Conservation (phyloP, 2,797 vertebrate genomes). For the Dromococcyx pavoninus region DNA sequence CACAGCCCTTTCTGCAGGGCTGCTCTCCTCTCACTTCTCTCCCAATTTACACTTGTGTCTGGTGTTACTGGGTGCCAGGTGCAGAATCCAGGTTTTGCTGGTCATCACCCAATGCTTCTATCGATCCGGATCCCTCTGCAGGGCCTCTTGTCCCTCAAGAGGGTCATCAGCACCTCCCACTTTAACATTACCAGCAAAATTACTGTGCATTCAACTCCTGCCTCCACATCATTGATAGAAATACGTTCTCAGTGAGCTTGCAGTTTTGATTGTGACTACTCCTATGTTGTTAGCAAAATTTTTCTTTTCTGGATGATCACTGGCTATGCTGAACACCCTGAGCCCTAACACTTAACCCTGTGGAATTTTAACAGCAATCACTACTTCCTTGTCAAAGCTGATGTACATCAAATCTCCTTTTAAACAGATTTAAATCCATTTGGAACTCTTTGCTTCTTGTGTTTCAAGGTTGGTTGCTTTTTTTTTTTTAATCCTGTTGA, state of each 20-base stretch:
- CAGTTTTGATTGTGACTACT: neutral
- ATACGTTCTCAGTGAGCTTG: neutral
- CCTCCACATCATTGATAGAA: neutral
- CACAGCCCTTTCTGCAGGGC: too few species aligned
- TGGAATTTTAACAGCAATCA: neutral
- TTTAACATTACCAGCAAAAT: neutral
- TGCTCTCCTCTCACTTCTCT: too few species aligned
- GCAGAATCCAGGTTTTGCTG: neutral
- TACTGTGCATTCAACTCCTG: neutral
- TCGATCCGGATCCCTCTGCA: neutral
- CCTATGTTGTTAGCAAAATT: neutral
- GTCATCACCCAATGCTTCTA: neutral
- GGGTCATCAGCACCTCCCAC: neutral
- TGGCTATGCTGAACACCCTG: too few species aligned
- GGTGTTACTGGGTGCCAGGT: rapidly evolving
- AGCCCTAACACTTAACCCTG: neutral
- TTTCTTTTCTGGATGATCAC: neutral
- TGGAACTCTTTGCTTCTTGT: neutral
- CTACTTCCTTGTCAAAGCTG: neutral
- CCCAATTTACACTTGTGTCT: too few species aligned
- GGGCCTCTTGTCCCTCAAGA: neutral
- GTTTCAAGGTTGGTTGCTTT: neutral
- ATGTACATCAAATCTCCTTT: neutral
- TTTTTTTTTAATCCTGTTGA: neutral
- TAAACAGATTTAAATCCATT: neutral